phyloP scores from a whole-genome alignment of 2,113 vertebrate species.

The Phainopepla nitens region DNA sequence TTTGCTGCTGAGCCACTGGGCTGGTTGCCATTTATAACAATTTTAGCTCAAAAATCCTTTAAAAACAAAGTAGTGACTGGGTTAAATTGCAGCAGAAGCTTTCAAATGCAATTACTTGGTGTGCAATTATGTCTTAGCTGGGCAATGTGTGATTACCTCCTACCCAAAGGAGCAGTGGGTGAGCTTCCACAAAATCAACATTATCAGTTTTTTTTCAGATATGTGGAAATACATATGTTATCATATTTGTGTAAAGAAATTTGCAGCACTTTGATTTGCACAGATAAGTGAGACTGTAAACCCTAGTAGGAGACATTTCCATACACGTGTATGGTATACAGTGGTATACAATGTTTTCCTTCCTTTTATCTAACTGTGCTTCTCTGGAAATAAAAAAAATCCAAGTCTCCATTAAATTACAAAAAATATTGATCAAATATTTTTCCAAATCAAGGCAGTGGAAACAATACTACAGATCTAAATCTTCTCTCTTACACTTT shows the following conservation, averaged over 20 bases:
- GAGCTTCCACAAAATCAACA: conserved; percentile 15
- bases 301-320: background rate
- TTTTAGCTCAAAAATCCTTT: conserved; percentile 47
- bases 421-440: background rate
- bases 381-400: background rate
- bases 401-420: background rate
- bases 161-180: background rate
- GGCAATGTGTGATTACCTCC: conserved; percentile 29
- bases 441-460: background rate
- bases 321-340: background rate
- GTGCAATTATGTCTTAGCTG: conserved; percentile 41
- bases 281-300: background rate
- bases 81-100: conserved; percentile 56
- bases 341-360: background rate
- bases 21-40: conserved; percentile 37
- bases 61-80: conserved; percentile 35
- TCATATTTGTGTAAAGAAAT: background rate
- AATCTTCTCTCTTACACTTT: background rate
- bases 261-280: background rate
- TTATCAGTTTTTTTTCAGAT: background rate
- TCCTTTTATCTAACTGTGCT: background rate
- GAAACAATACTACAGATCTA: background rate
- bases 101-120: conserved; percentile 44
- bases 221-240: background rate
- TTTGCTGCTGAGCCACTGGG: conserved; percentile 36